Evolutionary conservation across 2,888 invertebrate species (phyloP), one percentile per base, ranked within the genome.

Genomic region (Mythimna loreyi): DNA sequence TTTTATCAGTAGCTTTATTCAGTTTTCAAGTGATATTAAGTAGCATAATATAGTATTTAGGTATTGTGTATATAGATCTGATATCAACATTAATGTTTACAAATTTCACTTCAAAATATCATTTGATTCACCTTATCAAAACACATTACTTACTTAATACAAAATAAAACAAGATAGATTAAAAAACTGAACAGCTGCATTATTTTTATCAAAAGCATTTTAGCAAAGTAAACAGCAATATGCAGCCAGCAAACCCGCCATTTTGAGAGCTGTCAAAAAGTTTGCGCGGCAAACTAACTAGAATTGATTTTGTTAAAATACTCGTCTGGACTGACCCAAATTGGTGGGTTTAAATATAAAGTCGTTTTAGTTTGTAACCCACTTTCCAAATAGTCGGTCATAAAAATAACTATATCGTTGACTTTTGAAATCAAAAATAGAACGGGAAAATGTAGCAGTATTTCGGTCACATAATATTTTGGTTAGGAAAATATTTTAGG

Each of bases 341-440:
- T 81, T 63, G 47, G 50, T 59, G 7, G 49, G 50, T 62, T 63
- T 70, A 72, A 82, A 80, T 81, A 77, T 83, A 83, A 80, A 65
- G 50, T 23, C 65, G 69, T n/a, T 74, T 65, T 67, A 50, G 53
- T 69, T 73, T 67, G 80, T 80, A 70, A 83, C 77, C 81, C 52
- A 64, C 64, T 75, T 80, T 68, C 59, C 36, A 76, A 77, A 69
- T 74, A 83, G 61, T 70, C 21, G 52, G 30, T 33, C 90, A 50
- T 67, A 77, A 69, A 78, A 11, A 57, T 40, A 50, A 25, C 19
- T 47, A 33, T 58, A 36, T 56, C 19, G 63, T 66, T 66, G 59
- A 64, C 50, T 63, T 55, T n/a, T 21, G 19, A 43, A 56, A 13
- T 40, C n/a, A 55, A 59, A 3, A 78, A 59, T 56, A 63, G 49